These are phyloP conservation scores for Brienomyrus brachyistius DNA, from an alignment of 2,113 vertebrate species.

Conservation along the genomic window DNA sequence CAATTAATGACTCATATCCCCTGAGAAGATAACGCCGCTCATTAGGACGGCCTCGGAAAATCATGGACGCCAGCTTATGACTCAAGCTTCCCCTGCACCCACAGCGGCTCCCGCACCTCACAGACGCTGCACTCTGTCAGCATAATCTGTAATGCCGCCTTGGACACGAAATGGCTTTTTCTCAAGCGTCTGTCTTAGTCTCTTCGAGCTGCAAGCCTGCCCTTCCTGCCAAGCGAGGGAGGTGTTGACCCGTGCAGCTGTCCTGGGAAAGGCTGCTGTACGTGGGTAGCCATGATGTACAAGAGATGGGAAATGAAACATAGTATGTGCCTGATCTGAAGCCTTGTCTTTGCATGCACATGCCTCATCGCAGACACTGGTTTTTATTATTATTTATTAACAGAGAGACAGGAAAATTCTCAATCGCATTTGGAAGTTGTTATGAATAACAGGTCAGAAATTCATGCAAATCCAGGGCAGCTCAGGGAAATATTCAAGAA, in stretches of 20 bases:
- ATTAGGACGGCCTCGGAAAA: background rate
- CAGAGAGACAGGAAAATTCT: background rate
- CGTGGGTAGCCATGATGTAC: background rate
- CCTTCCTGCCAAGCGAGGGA: background rate
- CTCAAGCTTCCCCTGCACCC: background rate
- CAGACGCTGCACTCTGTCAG: background rate
- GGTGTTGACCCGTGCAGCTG: background rate
- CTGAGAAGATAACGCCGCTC: background rate
- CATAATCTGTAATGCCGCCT: background rate
- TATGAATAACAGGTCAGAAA: background rate
- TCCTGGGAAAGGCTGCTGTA: background rate
- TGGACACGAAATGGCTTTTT: slow-evolving; percentile 8
- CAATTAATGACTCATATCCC: slow-evolving; percentile 7
- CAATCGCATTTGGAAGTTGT: background rate
- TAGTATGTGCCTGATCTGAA: background rate
- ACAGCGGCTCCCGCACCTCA: background rate
- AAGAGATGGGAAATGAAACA: background rate
- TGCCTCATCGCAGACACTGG: background rate
- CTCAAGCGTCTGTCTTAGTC: background rate
- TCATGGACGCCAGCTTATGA: background rate
- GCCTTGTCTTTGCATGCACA: background rate
- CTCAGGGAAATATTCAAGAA: background rate
- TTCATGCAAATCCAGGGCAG: background rate
- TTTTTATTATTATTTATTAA: background rate
- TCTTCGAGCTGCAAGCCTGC: background rate